Base-by-base conservation (phyloP, 2,888 invertebrate genomes). In the Diachrysia chrysitis region DNA sequence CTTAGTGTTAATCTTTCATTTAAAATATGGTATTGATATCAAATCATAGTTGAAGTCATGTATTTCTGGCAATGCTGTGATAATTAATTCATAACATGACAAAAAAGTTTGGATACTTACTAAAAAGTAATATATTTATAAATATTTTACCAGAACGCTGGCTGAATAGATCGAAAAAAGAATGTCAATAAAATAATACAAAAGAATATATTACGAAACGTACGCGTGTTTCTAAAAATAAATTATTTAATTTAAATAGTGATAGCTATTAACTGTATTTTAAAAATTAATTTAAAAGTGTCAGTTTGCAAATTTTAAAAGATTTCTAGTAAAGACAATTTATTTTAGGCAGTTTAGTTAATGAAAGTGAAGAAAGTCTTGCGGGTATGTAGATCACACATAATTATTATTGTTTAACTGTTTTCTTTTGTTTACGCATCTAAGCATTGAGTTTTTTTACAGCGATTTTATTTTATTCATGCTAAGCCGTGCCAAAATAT, bases 1-100 rank as follows among this genome's bases (percentile, higher is more conserved):
- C 81, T 78, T 72, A 78, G 67, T 74, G 63, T 61, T 71, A 61
- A 68, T 78, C 78, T 80, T 83, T 78, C 82, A 82, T 71, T 66
- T 76, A 78, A 79, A 70, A 80, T 78, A 82, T 76, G 79, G 63
- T 59, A 17, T 16, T 9, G 21, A 2, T 62, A 42, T 17, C 23
- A 56, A 71, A 21, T 51, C 19, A 1, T 12, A 25, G 53, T 37
- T n/a, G 5, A 7, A n/a, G 21, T 12, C 1, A 51, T n/a, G 54
- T 14, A 14, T 35, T 35, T 14, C 2, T 55, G 29, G 12, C 17
- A 21, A 51, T 51, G 19, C 12, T 21, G 10, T 12, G 12, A 9
- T 51, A 1, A 48, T 19, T 21, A 21, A 7, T n/a, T n/a, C 16
- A n/a, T 4, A n/a, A n/a, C 4, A 16, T 12, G 10, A 51, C 19